Base-by-base conservation (phyloP, 92 coral and sea anemone genomes). In the Palythoa grandis region DNA sequence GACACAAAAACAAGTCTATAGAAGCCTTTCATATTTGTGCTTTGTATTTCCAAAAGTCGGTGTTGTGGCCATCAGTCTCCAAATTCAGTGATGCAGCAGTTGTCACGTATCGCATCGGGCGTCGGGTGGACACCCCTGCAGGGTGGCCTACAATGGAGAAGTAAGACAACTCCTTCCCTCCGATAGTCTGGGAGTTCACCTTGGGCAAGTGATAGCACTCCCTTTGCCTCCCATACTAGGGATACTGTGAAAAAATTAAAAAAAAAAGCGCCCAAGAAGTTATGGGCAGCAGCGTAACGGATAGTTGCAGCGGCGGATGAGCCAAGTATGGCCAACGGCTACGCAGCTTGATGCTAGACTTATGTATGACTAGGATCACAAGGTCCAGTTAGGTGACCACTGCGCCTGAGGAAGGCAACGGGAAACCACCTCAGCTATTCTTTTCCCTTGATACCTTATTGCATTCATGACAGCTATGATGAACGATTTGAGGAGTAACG, bases 401-500 rank as follows among this genome's bases (percentile, higher is more conserved):
- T 79, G 71, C 37, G 72, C 72, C 72, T 57, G 84, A 79, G 84
- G 56, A 79, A 79, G 70, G 84, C 84, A 79, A 79, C 52, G 72
- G 66, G 84, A 57, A 79, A 79, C 84, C 84, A 79, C 69, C 84
- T 60, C 72, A 20, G 54, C 68, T 56, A 77, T 52, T 47, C 11
- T 69, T 69, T 8, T 50, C 57, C 79, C 79, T 38, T 14, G 16
- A 11, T 23, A 22, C 13, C 47, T 74, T n/a, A 76, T 76, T 17
- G 58, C 19, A 56, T 76, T 29, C 25, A 76, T 38, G 58, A 48
- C 65, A 15, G 66, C 16, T 23, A 24, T 8, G 19, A 22, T 24
- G 39, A 9, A 38, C 14, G 58, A 76, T 76, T 35, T 60, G 13
- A 25, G 17, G 23, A 16, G 8, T 78, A 78, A 78, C 47, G 83